Evolutionary conservation across 2,797 vertebrate genomes (phyloP).

Genomic region (Myotis daubentonii): DNA sequence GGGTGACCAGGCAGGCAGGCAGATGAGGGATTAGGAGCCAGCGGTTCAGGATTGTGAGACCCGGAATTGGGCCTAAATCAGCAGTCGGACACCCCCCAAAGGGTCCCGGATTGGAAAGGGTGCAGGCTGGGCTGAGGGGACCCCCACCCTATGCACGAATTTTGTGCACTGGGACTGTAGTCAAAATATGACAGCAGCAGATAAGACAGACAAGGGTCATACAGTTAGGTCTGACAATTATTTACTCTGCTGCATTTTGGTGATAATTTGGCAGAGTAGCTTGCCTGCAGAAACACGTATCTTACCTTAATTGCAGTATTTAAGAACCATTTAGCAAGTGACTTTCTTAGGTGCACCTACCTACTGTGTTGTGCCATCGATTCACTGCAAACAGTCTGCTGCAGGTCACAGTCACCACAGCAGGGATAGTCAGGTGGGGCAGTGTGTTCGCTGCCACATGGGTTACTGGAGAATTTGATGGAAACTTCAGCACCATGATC

Average conservation of each 20-base stretch:
- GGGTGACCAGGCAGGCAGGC: too few relatives aligned
- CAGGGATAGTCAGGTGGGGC: slow-evolving; percentile 95
- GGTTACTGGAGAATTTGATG: slow-evolving; percentile 97
- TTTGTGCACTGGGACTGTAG: too few relatives aligned
- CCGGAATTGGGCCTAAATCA: too few relatives aligned
- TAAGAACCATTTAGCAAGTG: not conserved
- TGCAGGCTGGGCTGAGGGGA: too few relatives aligned
- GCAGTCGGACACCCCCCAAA: too few relatives aligned
- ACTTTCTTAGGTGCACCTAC: slow-evolving; percentile 85
- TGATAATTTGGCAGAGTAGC: accelerated
- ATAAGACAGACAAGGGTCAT: not conserved
- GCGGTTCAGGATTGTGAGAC: too few relatives aligned
- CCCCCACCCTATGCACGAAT: too few relatives aligned
- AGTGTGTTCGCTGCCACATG: slow-evolving; percentile 97
- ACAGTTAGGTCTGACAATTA: too few relatives aligned
- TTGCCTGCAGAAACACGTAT: too few relatives aligned
- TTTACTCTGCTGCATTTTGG: not conserved
- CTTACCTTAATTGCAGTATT: not conserved
- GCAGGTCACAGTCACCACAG: slow-evolving; percentile 97
- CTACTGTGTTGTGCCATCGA: slow-evolving; percentile 98
- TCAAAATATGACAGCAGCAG: not conserved
- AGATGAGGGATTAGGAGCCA: too few relatives aligned
- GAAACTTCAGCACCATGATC: slow-evolving; percentile 99
- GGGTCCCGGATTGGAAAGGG: too few relatives aligned
- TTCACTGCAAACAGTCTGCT: slow-evolving; percentile 97